Base-by-base conservation (phyloP, 1,140 invertebrate genomes). In the Battus philenor region DNA sequence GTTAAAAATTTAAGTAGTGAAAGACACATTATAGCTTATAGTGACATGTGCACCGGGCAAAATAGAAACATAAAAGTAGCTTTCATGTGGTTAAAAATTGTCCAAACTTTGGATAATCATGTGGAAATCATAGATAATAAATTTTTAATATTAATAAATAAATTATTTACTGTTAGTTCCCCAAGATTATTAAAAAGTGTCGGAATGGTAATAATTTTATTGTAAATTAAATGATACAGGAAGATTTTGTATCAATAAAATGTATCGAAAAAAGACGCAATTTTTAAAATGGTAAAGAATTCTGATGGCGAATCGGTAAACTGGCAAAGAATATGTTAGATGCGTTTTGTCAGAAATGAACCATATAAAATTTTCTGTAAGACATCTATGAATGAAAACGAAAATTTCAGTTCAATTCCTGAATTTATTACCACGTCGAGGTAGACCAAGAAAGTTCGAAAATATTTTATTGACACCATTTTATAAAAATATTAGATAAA, bases 401-500 rank as follows among this genome's bases (percentile, higher is more conserved):
- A 38, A 27, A 27, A 27, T 27, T 27, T 27, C 10, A 38, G n/a
- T n/a, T n/a, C n/a, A 38, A 38, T 13, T 38, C n/a, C 34, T 38
- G 3, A 20, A 18, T 38, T 20, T 38, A 38, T 38, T 38, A 18
- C 17, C 34, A 38, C 16, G 34, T 36, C 33, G 32, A 16, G 34
- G 17, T 20, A 38, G 16, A 20, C 34, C 17, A 38, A 38, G n/a
- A 20, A 18, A 10, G 34, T 20, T 38, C 34, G 16, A 38, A 38
- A 27, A 27, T 27, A 27, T 27, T 27, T 8, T 27, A 27, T 27
- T 27, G 34, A 10, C 34, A 38, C 34, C 17, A 38, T 20, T 38
- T 1, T 38, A 38, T 38, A 38, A 38, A 22, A 38, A 38, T 38
- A 38, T 38, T 38, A 38, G 34, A 9, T 16, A 38, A 38, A 10